Conservation (phyloP, 2,797 vertebrate genomes). For the Pangasius djambal region DNA sequence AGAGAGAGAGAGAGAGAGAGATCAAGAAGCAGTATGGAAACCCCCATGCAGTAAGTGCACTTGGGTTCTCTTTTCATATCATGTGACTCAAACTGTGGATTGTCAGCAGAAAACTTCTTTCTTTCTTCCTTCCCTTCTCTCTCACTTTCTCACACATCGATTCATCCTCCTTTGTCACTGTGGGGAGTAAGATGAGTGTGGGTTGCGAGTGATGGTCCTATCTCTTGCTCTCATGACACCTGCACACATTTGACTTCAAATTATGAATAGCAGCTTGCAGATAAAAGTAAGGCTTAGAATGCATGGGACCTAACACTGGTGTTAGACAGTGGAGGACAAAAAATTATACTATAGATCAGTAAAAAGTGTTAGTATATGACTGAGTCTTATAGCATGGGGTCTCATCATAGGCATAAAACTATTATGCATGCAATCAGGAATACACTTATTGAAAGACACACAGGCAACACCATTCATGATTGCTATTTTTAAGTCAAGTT, state of each 20-base stretch:
- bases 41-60: conserved; percentile 57
- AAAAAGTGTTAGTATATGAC: background rate
- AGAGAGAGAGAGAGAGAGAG: conserved; percentile 40
- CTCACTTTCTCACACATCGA: conserved; percentile 19
- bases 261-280: background rate
- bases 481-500: background rate
- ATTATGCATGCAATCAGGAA: background rate
- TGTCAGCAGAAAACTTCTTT: conserved; percentile 63
- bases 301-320: too few species aligned
- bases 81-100: conserved; percentile 76
- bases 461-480: background rate
- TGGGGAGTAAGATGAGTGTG: background rate
- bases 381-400: background rate
- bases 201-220: background rate
- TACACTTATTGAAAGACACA: background rate
- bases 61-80: conserved; percentile 69
- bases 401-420: background rate
- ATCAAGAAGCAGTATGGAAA: conserved; percentile 64
- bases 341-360: background rate
- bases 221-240: background rate
- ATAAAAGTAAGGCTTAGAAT: background rate
- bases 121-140: background rate
- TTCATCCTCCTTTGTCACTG: background rate
- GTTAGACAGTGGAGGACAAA: background rate
- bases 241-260: background rate